Conservation (phyloP, 2,797 vertebrate species). For the Gobionotothen gibberifrons region DNA sequence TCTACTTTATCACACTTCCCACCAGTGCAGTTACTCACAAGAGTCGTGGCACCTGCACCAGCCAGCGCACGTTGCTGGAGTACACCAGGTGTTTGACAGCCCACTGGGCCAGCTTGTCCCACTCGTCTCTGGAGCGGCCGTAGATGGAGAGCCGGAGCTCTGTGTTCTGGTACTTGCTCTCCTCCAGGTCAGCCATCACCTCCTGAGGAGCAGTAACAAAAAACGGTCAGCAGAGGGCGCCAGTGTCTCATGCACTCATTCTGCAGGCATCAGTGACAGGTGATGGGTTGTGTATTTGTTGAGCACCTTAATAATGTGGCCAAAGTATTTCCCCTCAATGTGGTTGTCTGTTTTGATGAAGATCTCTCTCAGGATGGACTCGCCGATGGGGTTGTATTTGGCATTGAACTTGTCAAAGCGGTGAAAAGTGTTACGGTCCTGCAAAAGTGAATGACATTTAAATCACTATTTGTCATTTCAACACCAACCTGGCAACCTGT, state of each 20-base stretch:
- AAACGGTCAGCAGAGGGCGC: slow-evolving; percentile 63
- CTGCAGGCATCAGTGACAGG: neutral
- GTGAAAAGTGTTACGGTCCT: slow-evolving; percentile 98
- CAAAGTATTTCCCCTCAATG: slow-evolving; percentile 96
- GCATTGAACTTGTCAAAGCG: slow-evolving; percentile 98
- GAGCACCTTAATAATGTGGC: slow-evolving; percentile 94
- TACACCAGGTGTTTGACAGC: slow-evolving; percentile 90
- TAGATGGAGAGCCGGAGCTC: slow-evolving; percentile 95
- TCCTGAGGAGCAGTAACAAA: slow-evolving; percentile 81
- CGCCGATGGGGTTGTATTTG: slow-evolving; percentile 97
- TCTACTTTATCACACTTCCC: neutral
- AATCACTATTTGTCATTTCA: neutral
- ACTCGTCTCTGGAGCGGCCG: slow-evolving; percentile 91
- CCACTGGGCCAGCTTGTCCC: slow-evolving; percentile 95
- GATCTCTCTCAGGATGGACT: slow-evolving; percentile 96
- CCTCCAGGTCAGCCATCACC: slow-evolving; percentile 96
- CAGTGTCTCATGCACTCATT: neutral
- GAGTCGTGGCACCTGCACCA: slow-evolving; percentile 94
- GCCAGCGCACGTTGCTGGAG: slow-evolving; percentile 96
- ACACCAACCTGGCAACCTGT: neutral
- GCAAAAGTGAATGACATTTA: slow-evolving; percentile 11
- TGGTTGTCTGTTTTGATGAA: slow-evolving; percentile 98
- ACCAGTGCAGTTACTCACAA: slow-evolving; percentile 87
- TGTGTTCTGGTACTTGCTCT: slow-evolving; percentile 97
- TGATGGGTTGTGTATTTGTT: neutral